A percentile compares a stretch with the other conserved stretches of the same genome.
Evolutionary conservation across 2,888 invertebrate genomes (phyloP).

Genomic region (Strigamia transsilvanica): DNA sequence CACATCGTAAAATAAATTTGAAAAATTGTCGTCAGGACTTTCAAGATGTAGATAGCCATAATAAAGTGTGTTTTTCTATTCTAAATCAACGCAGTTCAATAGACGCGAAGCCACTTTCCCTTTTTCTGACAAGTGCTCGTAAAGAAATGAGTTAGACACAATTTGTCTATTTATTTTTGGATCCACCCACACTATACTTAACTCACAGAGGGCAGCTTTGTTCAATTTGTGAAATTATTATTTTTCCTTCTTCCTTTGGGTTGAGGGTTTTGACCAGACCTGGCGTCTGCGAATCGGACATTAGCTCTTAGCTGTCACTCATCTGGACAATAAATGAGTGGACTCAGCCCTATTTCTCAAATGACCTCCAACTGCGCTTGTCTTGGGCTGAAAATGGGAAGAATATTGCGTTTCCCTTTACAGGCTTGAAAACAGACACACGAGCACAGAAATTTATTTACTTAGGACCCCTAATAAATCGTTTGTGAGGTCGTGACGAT

Average conservation of each 20-base stretch:
- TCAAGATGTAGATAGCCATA: slow-evolving; percentile 3
- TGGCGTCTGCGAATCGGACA: slow-evolving; percentile 15
- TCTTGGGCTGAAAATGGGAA: slow-evolving; percentile 1
- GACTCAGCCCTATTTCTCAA: slow-evolving; percentile 8
- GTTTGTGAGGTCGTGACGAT: slow-evolving; percentile 27
- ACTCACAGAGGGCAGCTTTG: slow-evolving; percentile 12
- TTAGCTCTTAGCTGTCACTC: slow-evolving; percentile 46
- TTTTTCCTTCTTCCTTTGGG: neutral
- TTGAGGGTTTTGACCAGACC: slow-evolving; percentile 13
- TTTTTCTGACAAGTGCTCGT: neutral
- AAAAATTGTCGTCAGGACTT: slow-evolving; percentile 38
- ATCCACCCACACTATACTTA: slow-evolving; percentile 22
- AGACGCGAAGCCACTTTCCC: neutral
- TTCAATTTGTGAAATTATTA: neutral
- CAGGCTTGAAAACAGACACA: neutral
- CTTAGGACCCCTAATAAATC: neutral
- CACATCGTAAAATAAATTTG: slow-evolving; percentile 26
- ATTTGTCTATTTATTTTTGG: slow-evolving; percentile 28
- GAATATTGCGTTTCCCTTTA: slow-evolving; percentile 32
- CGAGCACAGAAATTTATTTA: neutral
- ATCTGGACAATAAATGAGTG: slow-evolving; percentile 47
- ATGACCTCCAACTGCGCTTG: slow-evolving; percentile 33
- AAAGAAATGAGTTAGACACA: slow-evolving; percentile 38
- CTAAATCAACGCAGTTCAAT: slow-evolving; percentile 2
- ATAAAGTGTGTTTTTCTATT: neutral